A percentile compares a stretch with the other conserved stretches of the same genome.
These are phyloP conservation scores for Vanessa atalanta DNA, from an alignment of 1,140 invertebrate species.

Conservation along the genomic window DNA sequence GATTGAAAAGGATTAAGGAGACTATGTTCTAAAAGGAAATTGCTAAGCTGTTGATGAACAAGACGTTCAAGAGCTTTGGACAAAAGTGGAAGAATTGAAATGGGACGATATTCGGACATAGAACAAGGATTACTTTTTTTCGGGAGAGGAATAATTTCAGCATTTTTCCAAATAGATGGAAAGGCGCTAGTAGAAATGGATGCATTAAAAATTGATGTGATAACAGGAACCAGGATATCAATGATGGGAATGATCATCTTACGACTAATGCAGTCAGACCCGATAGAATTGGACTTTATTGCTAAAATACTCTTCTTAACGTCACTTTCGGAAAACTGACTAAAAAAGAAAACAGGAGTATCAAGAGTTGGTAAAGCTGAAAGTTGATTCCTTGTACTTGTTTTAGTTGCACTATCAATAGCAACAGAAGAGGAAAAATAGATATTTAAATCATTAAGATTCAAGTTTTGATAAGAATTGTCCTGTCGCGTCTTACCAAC, in stretches of 20 bases:
- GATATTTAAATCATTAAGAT: not conserved
- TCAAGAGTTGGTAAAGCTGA: not conserved
- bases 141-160: too few species aligned
- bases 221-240: not conserved
- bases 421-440: too few species aligned
- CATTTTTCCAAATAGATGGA: too few species aligned
- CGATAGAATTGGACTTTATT: constrained; percentile 16
- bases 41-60: too few species aligned
- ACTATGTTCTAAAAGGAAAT: too few species aligned
- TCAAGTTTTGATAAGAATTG: not conserved
- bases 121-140: too few species aligned
- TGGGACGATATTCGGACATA: too few species aligned
- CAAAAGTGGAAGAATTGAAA: too few species aligned
- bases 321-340: constrained; percentile 11
- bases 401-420: too few species aligned
- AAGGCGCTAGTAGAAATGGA: not conserved
- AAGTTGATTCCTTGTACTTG: not conserved
- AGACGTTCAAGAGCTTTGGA: too few species aligned
- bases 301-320: constrained; percentile 18
- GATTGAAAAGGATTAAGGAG: too few species aligned
- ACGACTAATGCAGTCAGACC: constrained; percentile 10
- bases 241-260: constrained; percentile 19
- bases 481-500: too few species aligned
- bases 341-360: not conserved
- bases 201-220: constrained; percentile 1